phyloP scores from a whole-genome alignment of 2,113 vertebrate species.

The Alethe diademata region DNA sequence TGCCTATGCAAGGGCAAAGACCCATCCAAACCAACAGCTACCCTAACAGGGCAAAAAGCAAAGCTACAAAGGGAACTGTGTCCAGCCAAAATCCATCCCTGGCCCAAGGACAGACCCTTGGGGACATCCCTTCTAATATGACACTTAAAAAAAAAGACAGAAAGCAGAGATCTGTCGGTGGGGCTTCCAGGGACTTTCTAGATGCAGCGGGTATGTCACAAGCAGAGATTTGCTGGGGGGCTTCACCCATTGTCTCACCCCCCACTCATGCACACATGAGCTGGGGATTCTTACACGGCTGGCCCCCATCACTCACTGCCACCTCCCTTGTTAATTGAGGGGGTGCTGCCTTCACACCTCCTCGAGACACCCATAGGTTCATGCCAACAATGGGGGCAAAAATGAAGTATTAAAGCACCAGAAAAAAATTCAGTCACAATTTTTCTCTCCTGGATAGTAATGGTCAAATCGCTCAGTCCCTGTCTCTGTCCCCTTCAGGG shows the following conservation, averaged over 20 bases:
- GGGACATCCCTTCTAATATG: background rate
- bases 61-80: background rate
- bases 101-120: background rate
- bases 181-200: background rate
- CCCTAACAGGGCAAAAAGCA: background rate
- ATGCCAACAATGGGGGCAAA: background rate
- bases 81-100: background rate
- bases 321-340: background rate
- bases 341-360: background rate
- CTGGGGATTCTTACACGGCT: background rate
- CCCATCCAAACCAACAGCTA: background rate
- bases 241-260: background rate
- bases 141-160: background rate
- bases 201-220: background rate
- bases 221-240: background rate
- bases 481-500: background rate
- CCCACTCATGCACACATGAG: fast-evolving
- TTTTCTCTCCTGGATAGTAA: background rate
- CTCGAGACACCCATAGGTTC: fast-evolving
- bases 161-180: background rate
- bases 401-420: background rate
- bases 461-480: background rate
- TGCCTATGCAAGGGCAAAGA: background rate
- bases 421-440: background rate
- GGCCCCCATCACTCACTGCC: background rate